These are phyloP conservation scores for Galaxias olidus DNA, from an alignment of 2,797 vertebrate species.

Conservation along the genomic window DNA sequence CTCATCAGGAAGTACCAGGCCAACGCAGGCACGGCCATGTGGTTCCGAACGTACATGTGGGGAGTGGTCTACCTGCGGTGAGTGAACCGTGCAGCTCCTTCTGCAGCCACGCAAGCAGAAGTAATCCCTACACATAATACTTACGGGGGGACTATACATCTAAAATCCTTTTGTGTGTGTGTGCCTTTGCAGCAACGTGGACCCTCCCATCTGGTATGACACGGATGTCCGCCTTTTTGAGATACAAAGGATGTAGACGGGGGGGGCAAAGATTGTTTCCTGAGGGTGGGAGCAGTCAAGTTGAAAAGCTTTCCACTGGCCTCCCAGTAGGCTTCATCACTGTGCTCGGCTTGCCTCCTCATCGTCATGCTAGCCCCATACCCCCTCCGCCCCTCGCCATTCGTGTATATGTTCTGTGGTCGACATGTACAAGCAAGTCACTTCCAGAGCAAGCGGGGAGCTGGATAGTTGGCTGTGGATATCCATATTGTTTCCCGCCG, in stretches of 20 bases:
- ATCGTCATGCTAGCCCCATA: constrained; percentile 27
- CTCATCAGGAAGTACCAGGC: constrained; percentile 99
- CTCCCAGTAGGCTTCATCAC: neutral
- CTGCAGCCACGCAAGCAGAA: too few species aligned
- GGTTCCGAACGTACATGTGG: constrained; percentile 99
- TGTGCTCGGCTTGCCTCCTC: constrained; percentile 52
- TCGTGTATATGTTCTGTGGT: constrained; percentile 14
- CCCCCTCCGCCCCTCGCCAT: neutral
- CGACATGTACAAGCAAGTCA: constrained; percentile 6
- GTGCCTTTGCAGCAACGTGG: constrained; percentile 83
- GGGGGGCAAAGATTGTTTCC: constrained; percentile 10
- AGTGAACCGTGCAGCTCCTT: constrained; percentile 41
- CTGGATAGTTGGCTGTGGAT: too few species aligned
- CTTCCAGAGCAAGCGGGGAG: neutral
- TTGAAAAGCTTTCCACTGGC: neutral
- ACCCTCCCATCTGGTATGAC: constrained; percentile 98
- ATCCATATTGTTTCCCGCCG: too few species aligned
- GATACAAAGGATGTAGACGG: constrained; percentile 90
- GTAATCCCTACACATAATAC: too few species aligned
- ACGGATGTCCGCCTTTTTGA: constrained; percentile 97
- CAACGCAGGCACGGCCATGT: constrained; percentile 96
- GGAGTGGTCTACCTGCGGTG: constrained; percentile 97
- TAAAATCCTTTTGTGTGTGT: neutral
- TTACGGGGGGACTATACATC: neutral
- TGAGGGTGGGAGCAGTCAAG: constrained; percentile 15